phyloP scores from a whole-genome alignment of 2,797 vertebrate species.

The Sphenodon punctatus region DNA sequence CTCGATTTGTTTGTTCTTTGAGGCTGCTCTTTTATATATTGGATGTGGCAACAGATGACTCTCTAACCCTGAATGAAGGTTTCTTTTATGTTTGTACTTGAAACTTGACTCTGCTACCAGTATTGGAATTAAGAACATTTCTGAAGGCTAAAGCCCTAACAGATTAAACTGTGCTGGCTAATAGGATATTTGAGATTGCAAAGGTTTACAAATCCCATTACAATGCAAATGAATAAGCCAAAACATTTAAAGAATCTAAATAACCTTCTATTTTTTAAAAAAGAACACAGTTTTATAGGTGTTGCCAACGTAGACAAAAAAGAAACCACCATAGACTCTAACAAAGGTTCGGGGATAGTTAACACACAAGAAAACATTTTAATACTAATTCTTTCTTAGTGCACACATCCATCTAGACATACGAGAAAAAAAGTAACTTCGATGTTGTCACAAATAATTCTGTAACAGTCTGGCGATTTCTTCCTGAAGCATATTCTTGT shows the following conservation, averaged over 20 bases:
- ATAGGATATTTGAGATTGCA: background rate
- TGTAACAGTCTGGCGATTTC: background rate
- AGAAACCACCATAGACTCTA: background rate
- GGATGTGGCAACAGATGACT: constrained; percentile 5
- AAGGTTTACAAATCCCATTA: background rate
- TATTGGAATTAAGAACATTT: constrained; percentile 12
- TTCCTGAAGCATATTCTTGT: constrained; percentile 2
- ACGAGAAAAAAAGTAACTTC: background rate
- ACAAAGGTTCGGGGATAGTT: background rate
- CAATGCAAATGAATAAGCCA: background rate
- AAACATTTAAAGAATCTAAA: background rate
- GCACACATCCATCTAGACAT: background rate
- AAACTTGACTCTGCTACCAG: background rate
- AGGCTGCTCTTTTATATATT: constrained; percentile 8
- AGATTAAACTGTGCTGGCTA: background rate
- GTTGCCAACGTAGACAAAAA: background rate
- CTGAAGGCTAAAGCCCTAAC: background rate
- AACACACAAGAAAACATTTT: background rate
- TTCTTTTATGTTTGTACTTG: constrained; percentile 18
- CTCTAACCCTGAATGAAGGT: constrained; percentile 16
- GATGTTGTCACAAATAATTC: background rate
- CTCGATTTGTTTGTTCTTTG: background rate
- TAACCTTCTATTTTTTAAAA: background rate
- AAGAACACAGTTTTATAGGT: background rate
- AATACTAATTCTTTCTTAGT: background rate